phyloP scores from a whole-genome alignment of 2,113 vertebrate genomes.

The Cololabis saira region DNA sequence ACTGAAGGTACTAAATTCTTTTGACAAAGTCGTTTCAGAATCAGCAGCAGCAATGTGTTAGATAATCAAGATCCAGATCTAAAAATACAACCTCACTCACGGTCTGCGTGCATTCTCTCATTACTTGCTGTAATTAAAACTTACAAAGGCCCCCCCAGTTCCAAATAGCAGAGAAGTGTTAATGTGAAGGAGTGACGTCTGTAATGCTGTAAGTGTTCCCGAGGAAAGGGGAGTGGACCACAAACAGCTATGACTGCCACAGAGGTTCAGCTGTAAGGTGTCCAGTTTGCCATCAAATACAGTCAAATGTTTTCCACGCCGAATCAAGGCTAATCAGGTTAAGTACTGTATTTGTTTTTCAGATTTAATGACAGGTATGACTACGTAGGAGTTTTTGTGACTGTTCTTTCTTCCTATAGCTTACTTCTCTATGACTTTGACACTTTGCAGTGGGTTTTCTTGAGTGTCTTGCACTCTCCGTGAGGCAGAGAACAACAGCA shows the following conservation, averaged over 20 bases:
- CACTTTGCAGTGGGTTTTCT: constrained; percentile 44
- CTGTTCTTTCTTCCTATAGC: constrained; percentile 25
- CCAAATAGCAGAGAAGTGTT: constrained; percentile 69
- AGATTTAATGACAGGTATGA: constrained; percentile 29
- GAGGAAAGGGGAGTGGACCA: constrained; percentile 36
- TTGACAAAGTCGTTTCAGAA: constrained; percentile 50
- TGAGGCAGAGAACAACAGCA: constrained; percentile 47
- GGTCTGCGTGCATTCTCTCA: constrained; percentile 76
- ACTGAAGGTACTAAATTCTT: constrained; percentile 28
- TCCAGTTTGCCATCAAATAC: constrained; percentile 27
- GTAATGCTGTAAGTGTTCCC: constrained; percentile 53
- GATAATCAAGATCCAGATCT: constrained; percentile 74
- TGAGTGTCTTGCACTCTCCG: constrained; percentile 25
- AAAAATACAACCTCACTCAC: constrained; percentile 79
- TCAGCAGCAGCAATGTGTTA: constrained; percentile 56
- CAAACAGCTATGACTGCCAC: constrained; percentile 4
- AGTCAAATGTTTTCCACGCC: background rate
- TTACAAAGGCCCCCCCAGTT: constrained; percentile 69
- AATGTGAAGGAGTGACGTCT: constrained; percentile 62
- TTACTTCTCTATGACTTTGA: constrained; percentile 53
- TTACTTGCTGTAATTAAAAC: constrained; percentile 82
- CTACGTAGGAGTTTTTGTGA: constrained; percentile 22
- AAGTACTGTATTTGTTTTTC: background rate
- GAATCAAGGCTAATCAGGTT: background rate
- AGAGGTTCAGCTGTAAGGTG: constrained; percentile 24